Evolutionary conservation across 2,113 vertebrate genomes (phyloP).

Genomic region (Chlorodrepanis virens): DNA sequence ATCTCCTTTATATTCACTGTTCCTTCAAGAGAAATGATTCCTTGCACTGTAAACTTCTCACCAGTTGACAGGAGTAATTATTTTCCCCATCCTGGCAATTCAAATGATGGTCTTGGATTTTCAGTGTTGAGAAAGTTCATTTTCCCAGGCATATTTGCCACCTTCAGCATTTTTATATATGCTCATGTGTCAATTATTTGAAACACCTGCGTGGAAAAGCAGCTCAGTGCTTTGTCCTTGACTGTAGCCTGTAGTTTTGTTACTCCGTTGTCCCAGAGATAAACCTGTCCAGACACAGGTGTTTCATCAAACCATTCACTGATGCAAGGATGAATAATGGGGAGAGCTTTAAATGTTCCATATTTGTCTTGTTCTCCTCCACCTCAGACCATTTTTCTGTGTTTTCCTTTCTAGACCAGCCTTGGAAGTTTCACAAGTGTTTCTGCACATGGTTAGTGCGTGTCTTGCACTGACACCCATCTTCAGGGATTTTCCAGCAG

Average conservation of each 20-base stretch:
- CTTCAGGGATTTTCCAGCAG: background rate
- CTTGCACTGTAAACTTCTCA: background rate
- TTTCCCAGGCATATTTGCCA: background rate
- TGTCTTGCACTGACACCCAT: background rate
- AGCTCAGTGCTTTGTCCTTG: background rate
- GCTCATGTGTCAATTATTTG: background rate
- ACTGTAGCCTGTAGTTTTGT: background rate
- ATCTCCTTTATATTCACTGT: background rate
- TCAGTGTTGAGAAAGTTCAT: background rate
- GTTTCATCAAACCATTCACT: background rate
- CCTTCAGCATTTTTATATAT: background rate
- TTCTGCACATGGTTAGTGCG: background rate
- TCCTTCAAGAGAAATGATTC: background rate
- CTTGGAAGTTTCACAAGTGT: background rate
- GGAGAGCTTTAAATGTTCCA: background rate
- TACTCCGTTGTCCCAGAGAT: background rate
- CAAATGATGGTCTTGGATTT: fast-evolving
- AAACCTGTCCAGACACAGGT: background rate
- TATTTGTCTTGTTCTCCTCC: background rate
- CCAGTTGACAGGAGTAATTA: background rate
- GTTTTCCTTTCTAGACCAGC: background rate
- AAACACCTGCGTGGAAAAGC: background rate
- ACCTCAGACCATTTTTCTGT: background rate
- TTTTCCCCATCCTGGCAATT: background rate
- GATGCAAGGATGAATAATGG: background rate